Evolutionary conservation across 2,888 invertebrate species (phyloP).

Genomic region (Pandemis heparana): DNA sequence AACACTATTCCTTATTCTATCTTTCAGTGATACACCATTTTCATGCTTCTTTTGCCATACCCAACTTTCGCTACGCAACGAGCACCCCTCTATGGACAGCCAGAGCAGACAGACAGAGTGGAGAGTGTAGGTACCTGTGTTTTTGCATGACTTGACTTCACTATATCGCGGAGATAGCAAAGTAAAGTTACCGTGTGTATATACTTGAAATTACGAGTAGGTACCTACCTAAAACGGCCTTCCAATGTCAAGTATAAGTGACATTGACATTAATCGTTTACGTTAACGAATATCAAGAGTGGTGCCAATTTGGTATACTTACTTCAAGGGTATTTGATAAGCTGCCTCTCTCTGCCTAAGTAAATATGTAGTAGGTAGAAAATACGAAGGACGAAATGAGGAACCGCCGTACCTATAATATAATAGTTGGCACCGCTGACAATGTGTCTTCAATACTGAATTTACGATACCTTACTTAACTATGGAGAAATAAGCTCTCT

Average conservation of each 20-base stretch:
- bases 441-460: neutral
- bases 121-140: no score
- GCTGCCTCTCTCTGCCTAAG: neutral
- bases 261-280: conserved; percentile 9
- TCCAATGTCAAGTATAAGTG: conserved; percentile 15
- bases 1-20: no score
- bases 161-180: neutral
- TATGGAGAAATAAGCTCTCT: neutral
- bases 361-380: no score
- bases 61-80: no score
- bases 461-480: neutral
- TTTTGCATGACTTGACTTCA: no score
- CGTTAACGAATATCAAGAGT: neutral
- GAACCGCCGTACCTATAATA: neutral
- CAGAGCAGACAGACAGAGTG: no score
- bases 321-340: neutral
- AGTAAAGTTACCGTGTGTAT: neutral
- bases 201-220: neutral
- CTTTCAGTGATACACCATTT: no score
- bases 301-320: neutral
- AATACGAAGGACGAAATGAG: neutral
- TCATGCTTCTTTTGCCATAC: no score
- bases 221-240: neutral
- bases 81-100: no score
- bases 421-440: neutral